Percentiles rank a stretch among this genome's conserved stretches.
Evolutionary conservation across 2,888 invertebrate genomes (phyloP).

Genomic region (Plebejus argus): DNA sequence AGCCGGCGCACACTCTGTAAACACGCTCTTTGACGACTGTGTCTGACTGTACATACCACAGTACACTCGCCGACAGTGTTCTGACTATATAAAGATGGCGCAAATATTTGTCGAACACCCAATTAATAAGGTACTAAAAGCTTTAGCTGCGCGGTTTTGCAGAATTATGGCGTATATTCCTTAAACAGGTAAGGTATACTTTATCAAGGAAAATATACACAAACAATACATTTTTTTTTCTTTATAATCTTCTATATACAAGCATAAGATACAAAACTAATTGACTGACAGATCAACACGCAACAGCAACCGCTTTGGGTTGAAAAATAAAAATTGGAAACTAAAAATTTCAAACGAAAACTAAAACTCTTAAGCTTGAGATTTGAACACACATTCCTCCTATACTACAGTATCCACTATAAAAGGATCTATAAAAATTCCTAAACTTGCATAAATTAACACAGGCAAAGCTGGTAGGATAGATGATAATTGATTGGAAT

Average conservation of each 20-base stretch:
- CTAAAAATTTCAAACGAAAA: no score
- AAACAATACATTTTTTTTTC: not conserved
- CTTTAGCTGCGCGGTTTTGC: not conserved
- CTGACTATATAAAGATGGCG: not conserved
- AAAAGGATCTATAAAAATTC: not conserved
- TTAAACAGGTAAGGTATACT: not conserved
- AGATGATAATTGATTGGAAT: not conserved
- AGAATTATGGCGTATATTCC: not conserved
- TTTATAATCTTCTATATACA: not conserved
- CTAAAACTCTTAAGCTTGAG: not conserved
- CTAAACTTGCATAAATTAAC: not conserved
- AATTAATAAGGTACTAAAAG: not conserved
- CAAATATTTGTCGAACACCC: conserved; percentile 5
- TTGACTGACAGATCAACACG: no score
- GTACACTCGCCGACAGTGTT: conserved; percentile 11
- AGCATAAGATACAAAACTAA: no score
- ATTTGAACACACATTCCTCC: not conserved
- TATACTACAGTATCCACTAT: not conserved
- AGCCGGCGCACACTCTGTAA: not conserved
- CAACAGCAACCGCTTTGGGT: no score
- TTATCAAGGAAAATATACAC: not conserved
- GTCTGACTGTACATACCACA: not conserved
- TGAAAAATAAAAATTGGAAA: no score
- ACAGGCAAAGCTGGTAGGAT: not conserved
- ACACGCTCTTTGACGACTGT: not conserved